These are phyloP conservation scores for Zaprionus ghesquierei DNA, from an alignment of 1,140 invertebrate genomes.

Conservation along the genomic window DNA sequence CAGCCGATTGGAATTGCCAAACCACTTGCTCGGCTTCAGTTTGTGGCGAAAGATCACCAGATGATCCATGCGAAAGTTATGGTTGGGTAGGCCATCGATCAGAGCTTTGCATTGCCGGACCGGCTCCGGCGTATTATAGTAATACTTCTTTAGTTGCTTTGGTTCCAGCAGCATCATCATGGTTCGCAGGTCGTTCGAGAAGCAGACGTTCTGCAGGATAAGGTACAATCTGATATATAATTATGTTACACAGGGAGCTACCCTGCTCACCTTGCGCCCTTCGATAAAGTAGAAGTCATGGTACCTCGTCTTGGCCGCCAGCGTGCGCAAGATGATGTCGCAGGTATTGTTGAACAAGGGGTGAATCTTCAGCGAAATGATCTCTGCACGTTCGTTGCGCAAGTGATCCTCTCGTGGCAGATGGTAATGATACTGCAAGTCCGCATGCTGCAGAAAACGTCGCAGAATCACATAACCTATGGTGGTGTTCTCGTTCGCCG, in stretches of 20 bases:
- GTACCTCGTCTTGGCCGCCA: slow-evolving; percentile 57
- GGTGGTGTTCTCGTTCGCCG: slow-evolving; percentile 43
- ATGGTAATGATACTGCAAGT: slow-evolving; percentile 47
- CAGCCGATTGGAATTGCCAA: slow-evolving; percentile 43
- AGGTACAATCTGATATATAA: neutral
- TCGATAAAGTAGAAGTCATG: slow-evolving; percentile 53
- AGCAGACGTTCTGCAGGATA: slow-evolving; percentile 9
- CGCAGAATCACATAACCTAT: slow-evolving; percentile 65
- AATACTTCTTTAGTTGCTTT: slow-evolving; percentile 19
- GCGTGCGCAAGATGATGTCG: slow-evolving; percentile 48
- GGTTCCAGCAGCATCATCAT: slow-evolving; percentile 72
- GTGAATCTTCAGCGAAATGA: slow-evolving; percentile 62
- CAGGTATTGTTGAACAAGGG: slow-evolving; percentile 53
- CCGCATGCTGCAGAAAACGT: slow-evolving; percentile 21
- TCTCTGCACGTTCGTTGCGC: slow-evolving; percentile 43
- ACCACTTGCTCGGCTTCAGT: slow-evolving; percentile 50
- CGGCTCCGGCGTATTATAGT: neutral
- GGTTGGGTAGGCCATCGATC: neutral
- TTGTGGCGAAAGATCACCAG: slow-evolving; percentile 56
- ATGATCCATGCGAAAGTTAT: slow-evolving; percentile 33
- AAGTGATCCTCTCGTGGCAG: slow-evolving; percentile 38
- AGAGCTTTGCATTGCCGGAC: neutral
- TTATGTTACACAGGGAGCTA: neutral
- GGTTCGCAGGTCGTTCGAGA: slow-evolving; percentile 58
- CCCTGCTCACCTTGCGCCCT: slow-evolving; percentile 13